phyloP scores from a whole-genome alignment of 2,797 vertebrate species.

The Mormyrops boulengeri region DNA sequence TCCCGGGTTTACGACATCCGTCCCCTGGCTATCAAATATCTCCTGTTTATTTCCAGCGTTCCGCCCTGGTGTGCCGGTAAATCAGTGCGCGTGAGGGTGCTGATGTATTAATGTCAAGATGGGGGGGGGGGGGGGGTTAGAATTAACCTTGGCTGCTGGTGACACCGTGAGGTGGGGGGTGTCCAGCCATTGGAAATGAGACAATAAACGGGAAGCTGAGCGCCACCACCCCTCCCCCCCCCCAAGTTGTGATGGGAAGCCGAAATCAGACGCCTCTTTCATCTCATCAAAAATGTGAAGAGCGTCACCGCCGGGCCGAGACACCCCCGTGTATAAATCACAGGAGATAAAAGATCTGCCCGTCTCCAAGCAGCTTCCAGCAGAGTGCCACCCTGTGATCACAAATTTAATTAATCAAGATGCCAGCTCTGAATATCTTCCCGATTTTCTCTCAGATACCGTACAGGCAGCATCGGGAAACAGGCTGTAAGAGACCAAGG shows the following conservation, averaged over 20 bases:
- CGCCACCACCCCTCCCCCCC: neutral
- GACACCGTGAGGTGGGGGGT: neutral
- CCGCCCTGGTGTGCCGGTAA: neutral
- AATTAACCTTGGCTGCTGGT: slow-evolving; percentile 23
- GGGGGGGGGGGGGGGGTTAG: slow-evolving; percentile 14
- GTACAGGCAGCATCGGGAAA: neutral
- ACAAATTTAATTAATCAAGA: slow-evolving; percentile 14
- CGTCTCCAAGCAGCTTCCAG: neutral
- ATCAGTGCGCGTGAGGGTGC: neutral
- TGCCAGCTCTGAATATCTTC: neutral
- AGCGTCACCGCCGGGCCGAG: neutral
- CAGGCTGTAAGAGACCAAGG: neutral
- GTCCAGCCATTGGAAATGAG: neutral
- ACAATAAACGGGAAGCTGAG: neutral
- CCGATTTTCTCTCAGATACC: neutral
- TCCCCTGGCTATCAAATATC: neutral
- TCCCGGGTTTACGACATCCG: slow-evolving; percentile 1
- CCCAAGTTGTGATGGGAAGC: neutral
- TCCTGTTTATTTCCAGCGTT: neutral
- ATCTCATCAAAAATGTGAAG: neutral
- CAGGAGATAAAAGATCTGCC: slow-evolving; percentile 2
- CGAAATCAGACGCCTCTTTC: neutral
- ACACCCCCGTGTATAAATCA: neutral
- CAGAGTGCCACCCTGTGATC: slow-evolving; percentile 1
- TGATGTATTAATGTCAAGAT: neutral